Evolutionary conservation across 92 coral and sea anemone genomes (phyloP).

Genomic region (Montipora capitata): DNA sequence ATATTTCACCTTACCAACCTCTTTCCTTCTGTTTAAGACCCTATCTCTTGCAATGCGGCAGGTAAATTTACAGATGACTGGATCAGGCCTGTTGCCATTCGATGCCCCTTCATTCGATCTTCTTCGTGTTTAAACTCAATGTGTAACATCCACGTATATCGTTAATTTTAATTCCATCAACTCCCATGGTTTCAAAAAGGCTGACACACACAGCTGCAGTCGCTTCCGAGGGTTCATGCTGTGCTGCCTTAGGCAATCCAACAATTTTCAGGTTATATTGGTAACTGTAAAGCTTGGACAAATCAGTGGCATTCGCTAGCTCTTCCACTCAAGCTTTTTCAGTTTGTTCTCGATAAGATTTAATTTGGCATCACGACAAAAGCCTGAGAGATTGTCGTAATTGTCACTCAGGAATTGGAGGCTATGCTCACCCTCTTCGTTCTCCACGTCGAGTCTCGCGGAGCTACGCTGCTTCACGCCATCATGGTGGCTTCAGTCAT

Average conservation of each 20-base stretch:
- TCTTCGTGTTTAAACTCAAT: neutral
- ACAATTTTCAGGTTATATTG: slow-evolving; percentile 14
- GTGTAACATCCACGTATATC: neutral
- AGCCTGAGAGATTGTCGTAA: neutral
- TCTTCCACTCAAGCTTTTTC: neutral
- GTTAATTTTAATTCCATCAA: neutral
- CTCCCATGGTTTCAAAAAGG: neutral
- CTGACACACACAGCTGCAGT: neutral
- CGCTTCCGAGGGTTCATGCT: neutral
- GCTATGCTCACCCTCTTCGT: neutral
- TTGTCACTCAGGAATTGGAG: neutral
- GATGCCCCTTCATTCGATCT: neutral
- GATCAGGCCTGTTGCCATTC: slow-evolving; percentile 14
- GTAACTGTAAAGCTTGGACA: slow-evolving; percentile 6
- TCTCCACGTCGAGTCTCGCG: neutral
- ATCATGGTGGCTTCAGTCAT: neutral
- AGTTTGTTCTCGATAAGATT: too few relatives aligned
- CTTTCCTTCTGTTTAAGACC: neutral
- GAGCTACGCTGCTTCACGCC: neutral
- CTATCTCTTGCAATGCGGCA: neutral
- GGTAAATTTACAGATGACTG: slow-evolving; percentile 6
- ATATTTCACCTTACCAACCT: neutral
- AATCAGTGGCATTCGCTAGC: slow-evolving; percentile 12
- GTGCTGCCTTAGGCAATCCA: slow-evolving; percentile 3
- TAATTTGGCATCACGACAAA: neutral